Base-by-base conservation (phyloP, 1,140 invertebrate genomes). In the Latrodectus geometricus region DNA sequence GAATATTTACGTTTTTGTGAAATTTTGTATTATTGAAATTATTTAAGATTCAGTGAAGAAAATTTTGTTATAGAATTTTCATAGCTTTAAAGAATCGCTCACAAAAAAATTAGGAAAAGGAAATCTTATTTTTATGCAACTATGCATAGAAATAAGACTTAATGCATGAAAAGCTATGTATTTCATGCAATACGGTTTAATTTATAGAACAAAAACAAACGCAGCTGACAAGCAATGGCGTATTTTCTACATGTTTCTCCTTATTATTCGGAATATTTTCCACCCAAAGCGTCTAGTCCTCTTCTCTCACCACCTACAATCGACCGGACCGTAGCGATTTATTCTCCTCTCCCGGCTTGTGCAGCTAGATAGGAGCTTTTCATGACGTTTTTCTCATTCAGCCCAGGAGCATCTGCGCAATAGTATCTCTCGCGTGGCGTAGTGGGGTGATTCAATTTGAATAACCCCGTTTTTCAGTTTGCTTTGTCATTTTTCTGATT, bases 311-410 rank as follows among this genome's bases (percentile, higher is more conserved):
- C 17, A 15, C 17, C n/a, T 35, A 35, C 7, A 80, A 80, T 80
- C 66, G 78, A 80, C 78, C 66, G 78, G 78, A 80, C 78, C 68
- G 21, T 21, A 66, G 20, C 76, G 76, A 78, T 78, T 78, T 78
- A 78, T 78, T 80, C 66, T 79, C 54, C 54, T 80, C 50, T 50
- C 17, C 20, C 68, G 50, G 17, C 50, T 65, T 61, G 65, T 35
- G 78, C 65, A 48, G 23, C 65, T 66, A 70, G 49, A 56, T 70
- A 50, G 48, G 49, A 48, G 11, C 48, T 23, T 49, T 54, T 15
- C 75, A 21, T 56, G 21, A 14, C n/a, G 17, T 73, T 82, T n/a
- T 20, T 17, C 17, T 17, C 54, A 8, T 61, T 14, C 54, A 14
- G 35, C 21, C 77, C n/a, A 14, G 72, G 17, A 35, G 65, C 77